Evolutionary conservation across 2,888 invertebrate species (phyloP).

Genomic region (Unio pictorum): DNA sequence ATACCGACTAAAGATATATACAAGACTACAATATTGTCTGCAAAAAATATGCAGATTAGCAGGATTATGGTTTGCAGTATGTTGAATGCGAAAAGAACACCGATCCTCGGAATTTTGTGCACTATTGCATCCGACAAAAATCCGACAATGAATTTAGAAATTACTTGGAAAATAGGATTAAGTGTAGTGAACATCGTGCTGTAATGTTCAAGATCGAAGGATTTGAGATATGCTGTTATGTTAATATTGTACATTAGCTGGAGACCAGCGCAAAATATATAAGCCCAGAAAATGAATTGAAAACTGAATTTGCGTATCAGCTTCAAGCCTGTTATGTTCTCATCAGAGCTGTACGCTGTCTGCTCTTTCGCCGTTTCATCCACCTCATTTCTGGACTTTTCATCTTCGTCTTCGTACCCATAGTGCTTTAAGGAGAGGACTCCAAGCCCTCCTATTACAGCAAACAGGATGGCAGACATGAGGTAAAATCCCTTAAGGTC

Average conservation of each 20-base stretch:
- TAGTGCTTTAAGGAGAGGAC: slow-evolving; percentile 27
- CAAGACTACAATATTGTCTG: slow-evolving; percentile 32
- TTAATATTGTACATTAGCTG: slow-evolving; percentile 49
- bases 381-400: background rate
- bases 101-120: slow-evolving; percentile 37
- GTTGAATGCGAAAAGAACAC: slow-evolving; percentile 31
- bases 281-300: slow-evolving; percentile 45
- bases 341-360: slow-evolving; percentile 7
- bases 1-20: slow-evolving; percentile 29
- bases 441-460: slow-evolving; percentile 28
- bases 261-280: slow-evolving; percentile 42
- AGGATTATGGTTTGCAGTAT: slow-evolving; percentile 33
- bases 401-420: slow-evolving; percentile 3
- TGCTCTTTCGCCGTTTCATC: slow-evolving; percentile 8
- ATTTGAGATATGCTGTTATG: slow-evolving; percentile 45
- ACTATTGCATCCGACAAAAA: slow-evolving; percentile 43
- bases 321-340: slow-evolving; percentile 33
- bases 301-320: slow-evolving; percentile 41
- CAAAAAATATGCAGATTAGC: slow-evolving; percentile 36
- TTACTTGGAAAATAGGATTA: slow-evolving; percentile 37
- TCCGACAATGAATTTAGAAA: slow-evolving; percentile 42
- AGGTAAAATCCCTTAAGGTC: slow-evolving; percentile 46
- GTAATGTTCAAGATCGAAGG: slow-evolving; percentile 34
- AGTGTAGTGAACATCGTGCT: slow-evolving; percentile 46
- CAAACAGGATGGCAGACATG: slow-evolving; percentile 34